These are phyloP conservation scores for Brachypteracias leptosomus DNA, from an alignment of 2,113 vertebrate genomes.

Conservation along the genomic window DNA sequence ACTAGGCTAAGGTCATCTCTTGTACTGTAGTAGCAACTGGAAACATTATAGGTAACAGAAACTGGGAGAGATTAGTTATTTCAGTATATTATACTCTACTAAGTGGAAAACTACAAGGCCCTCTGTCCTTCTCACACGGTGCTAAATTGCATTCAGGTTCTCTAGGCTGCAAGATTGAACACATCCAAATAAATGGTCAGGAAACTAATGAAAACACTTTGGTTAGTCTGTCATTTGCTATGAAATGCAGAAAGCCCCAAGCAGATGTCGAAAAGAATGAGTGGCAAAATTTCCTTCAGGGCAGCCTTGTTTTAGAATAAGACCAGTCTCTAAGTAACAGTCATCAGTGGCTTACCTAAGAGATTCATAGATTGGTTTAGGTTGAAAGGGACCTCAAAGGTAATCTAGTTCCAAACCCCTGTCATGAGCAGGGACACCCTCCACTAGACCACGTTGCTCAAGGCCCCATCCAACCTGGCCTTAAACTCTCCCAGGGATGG, in stretches of 20 bases:
- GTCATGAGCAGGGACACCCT: too few species aligned
- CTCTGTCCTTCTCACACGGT: background rate
- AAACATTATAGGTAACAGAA: conserved; percentile 39
- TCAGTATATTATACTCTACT: background rate
- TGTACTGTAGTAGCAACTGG: background rate
- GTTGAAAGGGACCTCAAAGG: too few species aligned
- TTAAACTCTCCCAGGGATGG: too few species aligned
- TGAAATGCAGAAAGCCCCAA: background rate
- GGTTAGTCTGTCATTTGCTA: background rate
- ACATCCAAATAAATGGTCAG: background rate
- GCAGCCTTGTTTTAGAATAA: background rate
- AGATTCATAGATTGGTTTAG: too few species aligned
- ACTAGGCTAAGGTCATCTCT: conserved; percentile 16
- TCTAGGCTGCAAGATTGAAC: background rate
- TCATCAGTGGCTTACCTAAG: background rate
- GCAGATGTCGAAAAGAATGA: background rate
- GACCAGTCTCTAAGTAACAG: background rate
- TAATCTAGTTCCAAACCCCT: too few species aligned
- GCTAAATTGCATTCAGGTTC: background rate
- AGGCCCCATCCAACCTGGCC: too few species aligned
- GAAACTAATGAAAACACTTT: background rate
- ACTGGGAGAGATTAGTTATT: background rate
- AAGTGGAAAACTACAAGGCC: background rate
- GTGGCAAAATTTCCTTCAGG: background rate
- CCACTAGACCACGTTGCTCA: too few species aligned